Percentiles rank a stretch among this genome's conserved stretches.
Conservation (phyloP, 2,888 invertebrate species). For the Linnaemya tessellans region DNA sequence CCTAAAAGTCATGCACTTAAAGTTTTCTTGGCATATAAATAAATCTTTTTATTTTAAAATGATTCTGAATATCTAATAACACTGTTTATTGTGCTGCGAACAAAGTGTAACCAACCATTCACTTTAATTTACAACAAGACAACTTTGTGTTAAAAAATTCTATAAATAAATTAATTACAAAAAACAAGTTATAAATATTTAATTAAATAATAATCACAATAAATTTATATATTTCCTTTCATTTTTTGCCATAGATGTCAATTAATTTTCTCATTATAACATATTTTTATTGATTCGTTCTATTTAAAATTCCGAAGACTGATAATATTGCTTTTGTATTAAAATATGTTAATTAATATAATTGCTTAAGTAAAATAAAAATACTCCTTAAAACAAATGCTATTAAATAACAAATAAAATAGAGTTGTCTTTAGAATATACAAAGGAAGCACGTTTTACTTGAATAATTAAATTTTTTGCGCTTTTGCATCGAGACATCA, state of each 20-base stretch:
- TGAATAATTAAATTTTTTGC: not conserved
- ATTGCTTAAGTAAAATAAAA: not conserved
- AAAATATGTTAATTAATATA: slow-evolving; percentile 12
- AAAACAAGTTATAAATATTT: slow-evolving; percentile 28
- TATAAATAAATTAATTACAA: not conserved
- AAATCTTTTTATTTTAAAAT: not conserved
- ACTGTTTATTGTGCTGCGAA: not conserved
- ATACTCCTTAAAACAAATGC: slow-evolving; percentile 4
- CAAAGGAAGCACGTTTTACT: not conserved
- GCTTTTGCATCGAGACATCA: not conserved
- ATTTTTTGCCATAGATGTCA: slow-evolving; percentile 27
- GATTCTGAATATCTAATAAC: not conserved
- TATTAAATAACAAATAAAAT: not conserved
- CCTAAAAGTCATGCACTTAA: not conserved
- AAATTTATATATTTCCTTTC: slow-evolving; percentile 51
- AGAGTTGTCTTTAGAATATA: not conserved
- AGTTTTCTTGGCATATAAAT: not conserved
- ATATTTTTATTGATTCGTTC: slow-evolving; percentile 10
- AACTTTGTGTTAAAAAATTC: not conserved
- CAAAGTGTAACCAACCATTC: slow-evolving; percentile 31
- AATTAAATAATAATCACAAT: slow-evolving; percentile 29
- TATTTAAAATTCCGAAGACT: slow-evolving; percentile 37
- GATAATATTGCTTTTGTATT: not conserved
- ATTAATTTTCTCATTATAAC: not conserved
- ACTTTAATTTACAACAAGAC: not conserved